These are phyloP conservation scores for Ctenoplectra terminalis DNA, from an alignment of 1,140 invertebrate genomes.

Conservation along the genomic window DNA sequence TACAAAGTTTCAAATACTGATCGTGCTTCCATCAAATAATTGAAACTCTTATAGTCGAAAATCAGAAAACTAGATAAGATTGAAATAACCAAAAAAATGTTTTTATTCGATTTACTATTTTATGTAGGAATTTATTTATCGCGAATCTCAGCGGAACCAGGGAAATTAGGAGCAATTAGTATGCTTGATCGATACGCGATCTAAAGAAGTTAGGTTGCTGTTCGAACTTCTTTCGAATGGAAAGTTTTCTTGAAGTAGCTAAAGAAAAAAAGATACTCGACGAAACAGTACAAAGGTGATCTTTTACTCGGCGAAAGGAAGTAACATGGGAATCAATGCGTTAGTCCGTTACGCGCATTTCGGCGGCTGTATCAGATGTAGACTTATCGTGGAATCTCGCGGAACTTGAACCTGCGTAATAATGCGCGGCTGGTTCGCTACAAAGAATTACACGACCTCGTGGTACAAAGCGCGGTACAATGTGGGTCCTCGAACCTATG, in stretches of 20 bases:
- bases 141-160: no score
- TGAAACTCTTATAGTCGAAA: no score
- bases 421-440: conserved; percentile 54
- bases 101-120: no score
- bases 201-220: background rate
- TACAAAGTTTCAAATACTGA: no score
- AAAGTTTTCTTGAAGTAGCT: background rate
- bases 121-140: background rate
- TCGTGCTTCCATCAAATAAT: no score
- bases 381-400: conserved; percentile 64
- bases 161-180: no score
- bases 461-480: conserved; percentile 71
- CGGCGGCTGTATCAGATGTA: conserved; percentile 47
- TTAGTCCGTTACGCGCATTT: conserved; percentile 43
- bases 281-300: background rate
- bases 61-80: no score
- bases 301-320: conserved; percentile 1
- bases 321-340: conserved; percentile 9
- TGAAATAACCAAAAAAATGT: no score
- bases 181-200: background rate
- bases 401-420: conserved; percentile 73
- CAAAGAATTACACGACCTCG: conserved; percentile 69
- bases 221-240: background rate
- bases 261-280: background rate
- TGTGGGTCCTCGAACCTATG: conserved; percentile 65